Conservation (phyloP, 2,113 vertebrate species). For the Ammospiza caudacuta region DNA sequence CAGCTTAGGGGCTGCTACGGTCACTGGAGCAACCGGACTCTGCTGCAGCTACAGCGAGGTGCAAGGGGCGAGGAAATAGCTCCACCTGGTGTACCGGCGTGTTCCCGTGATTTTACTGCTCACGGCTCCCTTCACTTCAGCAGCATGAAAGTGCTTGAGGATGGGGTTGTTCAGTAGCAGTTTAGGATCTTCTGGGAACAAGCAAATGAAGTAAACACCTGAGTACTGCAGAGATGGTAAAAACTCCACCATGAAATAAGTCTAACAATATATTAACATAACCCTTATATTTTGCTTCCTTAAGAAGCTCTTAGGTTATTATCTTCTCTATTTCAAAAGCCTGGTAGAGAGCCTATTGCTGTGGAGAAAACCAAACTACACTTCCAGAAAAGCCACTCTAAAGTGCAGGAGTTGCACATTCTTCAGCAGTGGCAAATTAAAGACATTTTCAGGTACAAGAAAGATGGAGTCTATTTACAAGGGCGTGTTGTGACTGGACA, state of each 20-base stretch:
- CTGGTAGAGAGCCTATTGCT: background rate
- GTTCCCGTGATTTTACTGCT: background rate
- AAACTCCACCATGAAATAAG: background rate
- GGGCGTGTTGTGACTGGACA: background rate
- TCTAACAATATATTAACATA: background rate
- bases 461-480: background rate
- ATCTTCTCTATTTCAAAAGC: background rate
- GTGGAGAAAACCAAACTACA: background rate
- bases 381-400: background rate
- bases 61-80: background rate
- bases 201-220: background rate
- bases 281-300: background rate
- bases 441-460: background rate
- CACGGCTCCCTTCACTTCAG: background rate
- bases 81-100: background rate
- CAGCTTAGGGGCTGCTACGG: accelerated
- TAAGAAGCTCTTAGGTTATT: background rate
- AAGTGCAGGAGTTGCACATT: background rate
- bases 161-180: accelerated
- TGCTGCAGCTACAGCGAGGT: background rate
- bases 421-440: background rate
- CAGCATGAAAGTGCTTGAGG: background rate
- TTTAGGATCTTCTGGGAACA: background rate
- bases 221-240: background rate
- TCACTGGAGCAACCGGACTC: background rate